phyloP scores from a whole-genome alignment of 2,113 vertebrate species.

The human (Homo sapiens) region GRCh38 chr13:45301501-45302000 shows the following conservation, averaged over 20 bases:
- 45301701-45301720: not conserved
- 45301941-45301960: not conserved
- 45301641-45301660: not conserved
- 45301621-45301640: not conserved
- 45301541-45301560: not conserved
- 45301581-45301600: not conserved
- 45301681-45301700: not conserved
- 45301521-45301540: not conserved
- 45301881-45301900: not conserved
- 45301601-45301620: not conserved
- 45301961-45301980: not conserved
- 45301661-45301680: not conserved
- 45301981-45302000: not conserved
- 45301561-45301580: not conserved
- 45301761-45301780: not conserved
- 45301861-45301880: not conserved
- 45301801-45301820: not conserved
- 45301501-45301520: not conserved
- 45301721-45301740: not conserved
- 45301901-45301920: not conserved
- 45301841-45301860: not conserved
- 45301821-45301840: not conserved
- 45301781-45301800: not conserved
- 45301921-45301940: not conserved
- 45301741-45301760: not conserved